Base-by-base conservation (phyloP, 2,797 vertebrate species). In the Crenichthys baileyi region DNA sequence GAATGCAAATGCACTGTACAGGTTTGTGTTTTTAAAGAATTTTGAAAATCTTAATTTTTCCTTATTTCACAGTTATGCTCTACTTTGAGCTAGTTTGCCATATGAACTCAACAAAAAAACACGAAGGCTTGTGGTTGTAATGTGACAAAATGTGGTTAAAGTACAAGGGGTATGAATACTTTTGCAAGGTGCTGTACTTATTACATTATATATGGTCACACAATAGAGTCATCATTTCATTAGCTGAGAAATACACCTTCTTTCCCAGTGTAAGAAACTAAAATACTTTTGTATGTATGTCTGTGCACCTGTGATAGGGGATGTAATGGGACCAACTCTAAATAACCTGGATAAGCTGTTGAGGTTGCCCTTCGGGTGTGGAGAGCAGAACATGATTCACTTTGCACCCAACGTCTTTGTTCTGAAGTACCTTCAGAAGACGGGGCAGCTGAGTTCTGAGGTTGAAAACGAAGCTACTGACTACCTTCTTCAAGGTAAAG, bases 331-430 rank as follows among this genome's bases (percentile, higher is more conserved):
- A 29, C 97, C 97, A 0, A 97, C 97, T 0, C 85, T 98, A 29
- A 97, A 96, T 88, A 98, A 98, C 87, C 90, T 98, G 90, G 97
- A 97, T 94, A 97, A 95, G n/a, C 96, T 98, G 50, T 88, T 98
- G 83, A 94, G 96, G 2, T 91, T 98, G 29, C 98, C 97, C 0
- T 98, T 97, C 67, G 98, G 97, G 77, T 99, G 97, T 44, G 97
- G 98, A n/a, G 97, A 99, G 89, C 98, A 99, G 94, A 99, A 99
- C 93, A 98, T 99, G 97, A 97, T 98, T 94, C 98, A 97, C 77
- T 98, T 98, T 84, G 97, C 97, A 0, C 97, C 97, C n/a, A 98
- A 98, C 0, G 95, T 99, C 75, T 99, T 98, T 84, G 97, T 99
- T 67, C 94, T 98, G n/a, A 98, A 97, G 84, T 99, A 99, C 75